A percentile compares a stretch with the other conserved stretches of the same genome.
Conservation (phyloP, 2,797 vertebrate genomes). For the Cygnus olor region DNA sequence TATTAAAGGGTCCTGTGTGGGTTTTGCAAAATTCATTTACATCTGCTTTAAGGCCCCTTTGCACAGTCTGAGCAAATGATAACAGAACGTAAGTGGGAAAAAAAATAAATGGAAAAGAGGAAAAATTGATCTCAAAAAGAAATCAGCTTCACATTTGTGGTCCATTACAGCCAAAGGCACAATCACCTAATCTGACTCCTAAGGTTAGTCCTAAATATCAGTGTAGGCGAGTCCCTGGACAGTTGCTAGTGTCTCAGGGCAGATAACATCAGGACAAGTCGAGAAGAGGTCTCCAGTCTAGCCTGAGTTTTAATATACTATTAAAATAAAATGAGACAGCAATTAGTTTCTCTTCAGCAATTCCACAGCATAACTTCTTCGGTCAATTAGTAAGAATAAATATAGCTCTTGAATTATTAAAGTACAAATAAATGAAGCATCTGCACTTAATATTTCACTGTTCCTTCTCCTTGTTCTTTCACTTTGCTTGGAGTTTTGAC, state of each 20-base stretch:
- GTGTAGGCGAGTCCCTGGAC: conserved; percentile 57
- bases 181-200: conserved; percentile 56
- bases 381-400: conserved; percentile 77
- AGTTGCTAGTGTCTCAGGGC: conserved; percentile 48
- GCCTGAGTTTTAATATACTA: conserved; percentile 53
- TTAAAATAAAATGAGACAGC: conserved; percentile 74
- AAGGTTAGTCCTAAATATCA: conserved; percentile 60
- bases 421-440: conserved; percentile 66
- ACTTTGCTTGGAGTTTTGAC: conserved; percentile 48
- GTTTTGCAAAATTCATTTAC: conserved; percentile 57
- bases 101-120: neutral
- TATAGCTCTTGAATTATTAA: conserved; percentile 75
- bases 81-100: neutral
- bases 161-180: conserved; percentile 43
- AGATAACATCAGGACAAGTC: conserved; percentile 63
- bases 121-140: conserved; percentile 37
- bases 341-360: conserved; percentile 77
- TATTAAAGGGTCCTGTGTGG: conserved; percentile 45
- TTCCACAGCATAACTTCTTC: conserved; percentile 68
- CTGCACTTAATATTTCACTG: conserved; percentile 63
- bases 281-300: conserved; percentile 66
- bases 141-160: conserved; percentile 32
- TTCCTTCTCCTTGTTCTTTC: conserved; percentile 53
- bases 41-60: conserved; percentile 12
- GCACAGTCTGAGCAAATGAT: conserved; percentile 11